Conservation (phyloP, 2,113 vertebrate species). For the Grallaria varia region DNA sequence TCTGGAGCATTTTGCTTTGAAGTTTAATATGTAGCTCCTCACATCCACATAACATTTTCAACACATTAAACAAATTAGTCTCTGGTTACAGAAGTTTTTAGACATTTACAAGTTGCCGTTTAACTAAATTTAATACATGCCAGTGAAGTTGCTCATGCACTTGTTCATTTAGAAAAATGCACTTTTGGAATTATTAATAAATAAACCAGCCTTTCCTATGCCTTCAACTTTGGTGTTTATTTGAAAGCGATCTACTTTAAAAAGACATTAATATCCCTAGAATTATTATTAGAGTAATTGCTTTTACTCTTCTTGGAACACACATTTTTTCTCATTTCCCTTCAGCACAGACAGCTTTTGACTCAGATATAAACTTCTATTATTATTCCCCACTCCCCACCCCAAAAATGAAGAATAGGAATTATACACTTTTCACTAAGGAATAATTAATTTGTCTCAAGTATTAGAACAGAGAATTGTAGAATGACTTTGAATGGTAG, state of each 20-base stretch:
- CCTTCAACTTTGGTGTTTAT: constrained; percentile 82
- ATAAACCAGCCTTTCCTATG: constrained; percentile 74
- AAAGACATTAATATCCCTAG: constrained; percentile 88
- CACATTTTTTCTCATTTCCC: constrained; percentile 89
- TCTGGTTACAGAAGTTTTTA: constrained; percentile 82
- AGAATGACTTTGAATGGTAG: constrained; percentile 93
- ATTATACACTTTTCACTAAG: constrained; percentile 94
- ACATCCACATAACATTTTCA: constrained; percentile 80
- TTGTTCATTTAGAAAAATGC: constrained; percentile 78
- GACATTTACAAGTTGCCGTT: constrained; percentile 81
- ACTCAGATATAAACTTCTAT: constrained; percentile 88
- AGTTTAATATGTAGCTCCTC: constrained; percentile 80
- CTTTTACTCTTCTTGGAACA: constrained; percentile 84
- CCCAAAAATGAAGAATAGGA: constrained; percentile 84
- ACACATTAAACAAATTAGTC: constrained; percentile 84
- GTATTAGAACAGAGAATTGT: constrained; percentile 96
- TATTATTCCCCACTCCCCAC: constrained; percentile 80
- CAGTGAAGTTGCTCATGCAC: constrained; percentile 67
- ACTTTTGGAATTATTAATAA: constrained; percentile 79
- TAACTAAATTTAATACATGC: constrained; percentile 80
- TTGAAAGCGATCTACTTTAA: constrained; percentile 89
- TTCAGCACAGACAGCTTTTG: constrained; percentile 86
- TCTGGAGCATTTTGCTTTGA: constrained; percentile 79
- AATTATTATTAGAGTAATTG: constrained; percentile 97
- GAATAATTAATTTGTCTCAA: constrained; percentile 99